These are phyloP conservation scores for Microctonus aethiopoides DNA, from an alignment of 2,888 invertebrate genomes.

Conservation along the genomic window DNA sequence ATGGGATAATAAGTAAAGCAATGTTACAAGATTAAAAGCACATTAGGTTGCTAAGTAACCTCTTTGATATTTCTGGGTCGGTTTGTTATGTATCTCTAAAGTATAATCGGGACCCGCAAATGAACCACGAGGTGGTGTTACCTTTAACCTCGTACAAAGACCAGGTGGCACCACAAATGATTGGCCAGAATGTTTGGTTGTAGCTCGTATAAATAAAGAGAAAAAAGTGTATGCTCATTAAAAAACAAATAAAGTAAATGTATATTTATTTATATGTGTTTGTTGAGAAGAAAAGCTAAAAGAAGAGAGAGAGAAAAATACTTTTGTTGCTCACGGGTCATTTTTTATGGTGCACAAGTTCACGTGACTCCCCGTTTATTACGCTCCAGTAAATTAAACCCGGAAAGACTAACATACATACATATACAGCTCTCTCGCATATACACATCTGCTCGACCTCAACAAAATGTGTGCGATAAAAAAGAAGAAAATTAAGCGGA, in stretches of 20 bases:
- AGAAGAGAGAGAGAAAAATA: neutral
- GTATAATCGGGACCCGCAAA: conserved; percentile 15
- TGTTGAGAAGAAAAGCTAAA: neutral
- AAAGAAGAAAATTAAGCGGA: conserved; percentile 1
- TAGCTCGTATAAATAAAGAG: neutral
- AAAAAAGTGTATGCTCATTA: neutral
- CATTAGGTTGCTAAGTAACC: conserved; percentile 24
- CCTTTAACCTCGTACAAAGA: conserved; percentile 9
- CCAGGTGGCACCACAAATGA: neutral
- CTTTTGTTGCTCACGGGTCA: neutral
- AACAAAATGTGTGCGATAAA: conserved; percentile 5
- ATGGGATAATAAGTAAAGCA: conserved; percentile 25
- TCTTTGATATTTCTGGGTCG: conserved; percentile 18
- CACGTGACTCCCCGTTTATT: conserved; percentile 27
- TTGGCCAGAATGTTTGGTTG: neutral
- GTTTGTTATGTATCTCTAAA: no score
- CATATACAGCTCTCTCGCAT: neutral
- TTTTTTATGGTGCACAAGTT: conserved; percentile 20
- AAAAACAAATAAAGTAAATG: no score
- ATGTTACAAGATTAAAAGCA: conserved; percentile 27
- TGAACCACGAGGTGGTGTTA: conserved; percentile 16
- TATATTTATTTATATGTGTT: no score
- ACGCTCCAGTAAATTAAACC: conserved; percentile 32
- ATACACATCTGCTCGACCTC: conserved; percentile 15
- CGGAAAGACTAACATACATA: conserved; percentile 27